A percentile compares a stretch with the other conserved stretches of the same genome.
phyloP scores from a whole-genome alignment of 2,888 invertebrate genomes.

The Argyra leucocephala region DNA sequence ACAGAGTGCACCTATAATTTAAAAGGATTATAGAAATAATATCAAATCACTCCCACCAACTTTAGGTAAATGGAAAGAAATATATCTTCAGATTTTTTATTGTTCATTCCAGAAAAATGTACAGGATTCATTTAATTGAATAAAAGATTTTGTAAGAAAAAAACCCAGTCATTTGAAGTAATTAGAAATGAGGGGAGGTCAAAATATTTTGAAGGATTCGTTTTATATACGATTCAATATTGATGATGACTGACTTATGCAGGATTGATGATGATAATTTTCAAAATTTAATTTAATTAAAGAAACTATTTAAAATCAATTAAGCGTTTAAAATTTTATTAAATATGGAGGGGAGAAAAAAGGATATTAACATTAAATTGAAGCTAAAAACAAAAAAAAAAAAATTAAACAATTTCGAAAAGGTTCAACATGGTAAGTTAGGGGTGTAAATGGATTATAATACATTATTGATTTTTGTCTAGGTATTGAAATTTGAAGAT shows the following conservation, averaged over 20 bases:
- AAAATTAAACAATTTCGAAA: no score
- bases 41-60: no score
- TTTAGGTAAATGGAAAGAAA: no score
- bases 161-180: not conserved
- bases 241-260: not conserved
- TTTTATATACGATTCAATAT: no score
- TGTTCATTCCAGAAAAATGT: no score
- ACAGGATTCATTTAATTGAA: not conserved
- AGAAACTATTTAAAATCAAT: not conserved
- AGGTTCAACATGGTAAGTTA: no score
- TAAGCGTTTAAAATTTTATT: not conserved
- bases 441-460: not conserved
- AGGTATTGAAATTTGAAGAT: no score
- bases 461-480: no score
- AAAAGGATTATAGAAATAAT: no score
- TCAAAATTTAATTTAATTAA: not conserved
- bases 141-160: not conserved
- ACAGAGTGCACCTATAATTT: no score
- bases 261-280: no score
- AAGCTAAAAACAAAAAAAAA: not conserved
- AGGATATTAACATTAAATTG: not conserved
- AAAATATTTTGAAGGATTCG: not conserved
- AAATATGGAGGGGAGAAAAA: not conserved
- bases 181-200: not conserved
- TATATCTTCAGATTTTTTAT: no score